A percentile compares a stretch with the other conserved stretches of the same genome.
Conservation (phyloP, 2,888 invertebrate species). For the Drosophila mimica region DNA sequence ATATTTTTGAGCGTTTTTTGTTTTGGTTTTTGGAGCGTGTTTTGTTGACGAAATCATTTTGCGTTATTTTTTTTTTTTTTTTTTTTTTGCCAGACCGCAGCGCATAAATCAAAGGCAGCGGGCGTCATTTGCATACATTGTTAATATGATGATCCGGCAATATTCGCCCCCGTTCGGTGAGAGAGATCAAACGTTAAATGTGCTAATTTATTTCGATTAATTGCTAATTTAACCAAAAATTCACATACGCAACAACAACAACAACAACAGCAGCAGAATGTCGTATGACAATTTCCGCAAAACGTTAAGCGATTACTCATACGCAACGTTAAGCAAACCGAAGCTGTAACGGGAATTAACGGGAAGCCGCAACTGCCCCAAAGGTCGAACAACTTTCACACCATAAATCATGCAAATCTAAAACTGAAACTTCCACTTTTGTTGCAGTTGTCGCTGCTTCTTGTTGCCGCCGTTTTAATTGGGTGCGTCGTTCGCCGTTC, state of each 20-base stretch:
- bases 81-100: conserved; percentile 21
- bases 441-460: not conserved
- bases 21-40: conserved; percentile 9
- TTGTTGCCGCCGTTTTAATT: conserved; percentile 46
- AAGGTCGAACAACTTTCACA: conserved; percentile 69
- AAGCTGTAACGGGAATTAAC: conserved; percentile 29
- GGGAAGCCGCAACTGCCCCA: conserved; percentile 9
- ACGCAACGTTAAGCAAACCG: conserved; percentile 46
- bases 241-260: conserved; percentile 1
- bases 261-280: conserved; percentile 11
- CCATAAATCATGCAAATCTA: conserved; percentile 59
- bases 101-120: conserved; percentile 43
- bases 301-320: conserved; percentile 60
- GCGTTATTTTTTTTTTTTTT: no score
- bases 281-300: conserved; percentile 51
- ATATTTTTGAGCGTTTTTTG: conserved; percentile 10
- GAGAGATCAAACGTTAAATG: conserved; percentile 47
- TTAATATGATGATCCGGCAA: conserved; percentile 34
- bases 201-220: conserved; percentile 68
- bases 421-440: conserved; percentile 34
- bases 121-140: conserved; percentile 62
- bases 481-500: conserved; percentile 11
- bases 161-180: conserved; percentile 5
- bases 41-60: conserved; percentile 54
- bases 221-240: conserved; percentile 64